These are phyloP conservation scores for Cataglyphis cursor DNA, from an alignment of 2,888 invertebrate genomes.

Conservation along the genomic window DNA sequence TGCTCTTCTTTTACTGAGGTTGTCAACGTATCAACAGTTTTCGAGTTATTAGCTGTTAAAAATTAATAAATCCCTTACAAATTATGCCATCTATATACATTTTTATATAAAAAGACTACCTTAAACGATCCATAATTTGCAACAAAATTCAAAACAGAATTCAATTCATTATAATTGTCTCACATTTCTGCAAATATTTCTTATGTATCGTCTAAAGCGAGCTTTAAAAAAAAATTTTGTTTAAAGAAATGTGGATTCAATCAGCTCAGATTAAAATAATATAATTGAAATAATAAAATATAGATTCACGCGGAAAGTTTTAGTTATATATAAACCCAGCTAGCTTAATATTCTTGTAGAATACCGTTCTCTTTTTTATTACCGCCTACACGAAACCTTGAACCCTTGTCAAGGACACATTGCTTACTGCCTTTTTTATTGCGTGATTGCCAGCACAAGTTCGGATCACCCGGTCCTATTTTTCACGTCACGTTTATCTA, in stretches of 20 bases:
- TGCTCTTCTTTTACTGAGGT: neutral
- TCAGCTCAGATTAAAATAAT: neutral
- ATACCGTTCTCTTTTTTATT: neutral
- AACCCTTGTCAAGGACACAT: neutral
- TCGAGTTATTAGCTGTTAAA: neutral
- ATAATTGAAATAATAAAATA: conserved; percentile 10
- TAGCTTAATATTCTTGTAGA: conserved; percentile 1
- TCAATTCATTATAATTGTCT: neutral
- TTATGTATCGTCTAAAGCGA: neutral
- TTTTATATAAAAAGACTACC: neutral
- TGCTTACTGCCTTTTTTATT: conserved; percentile 2
- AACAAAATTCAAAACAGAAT: neutral
- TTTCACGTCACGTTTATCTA: neutral
- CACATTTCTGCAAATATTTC: neutral
- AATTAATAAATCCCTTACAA: neutral
- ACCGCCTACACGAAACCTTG: neutral
- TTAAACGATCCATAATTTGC: neutral
- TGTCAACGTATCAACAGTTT: neutral
- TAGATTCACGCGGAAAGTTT: neutral
- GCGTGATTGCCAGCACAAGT: neutral
- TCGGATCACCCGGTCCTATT: neutral
- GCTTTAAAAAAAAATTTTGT: neutral
- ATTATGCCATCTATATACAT: too few relatives aligned
- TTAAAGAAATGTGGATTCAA: neutral
- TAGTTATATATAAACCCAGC: neutral